Base-by-base conservation (phyloP, 2,888 invertebrate genomes). In the Acronicta alni region DNA sequence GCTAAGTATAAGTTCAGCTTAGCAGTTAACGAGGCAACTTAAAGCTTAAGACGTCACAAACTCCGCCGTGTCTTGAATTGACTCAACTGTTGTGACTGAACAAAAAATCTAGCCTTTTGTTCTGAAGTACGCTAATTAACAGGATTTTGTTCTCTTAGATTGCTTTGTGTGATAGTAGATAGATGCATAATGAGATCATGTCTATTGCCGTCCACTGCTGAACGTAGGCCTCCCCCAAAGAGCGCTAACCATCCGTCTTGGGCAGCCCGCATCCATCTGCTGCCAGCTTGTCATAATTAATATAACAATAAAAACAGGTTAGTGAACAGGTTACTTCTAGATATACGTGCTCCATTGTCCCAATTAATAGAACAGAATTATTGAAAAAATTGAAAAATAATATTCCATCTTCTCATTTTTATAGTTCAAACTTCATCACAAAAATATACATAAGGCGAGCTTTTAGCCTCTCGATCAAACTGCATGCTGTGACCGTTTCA, bases 401-500 rank as follows among this genome's bases (percentile, higher is more conserved):
- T 3, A 23, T 23, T 23, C 23, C 9, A 26, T 23, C 7, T 23
- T 7, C 7, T 1, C 7, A 23, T 23, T 7, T 23, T 23, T 18
- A 53, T 56, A 39, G 37, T 67, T 55, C 52, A 46, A 41, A 43
- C 26, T 17, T n/a, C 41, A 47, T 35, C 2, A n/a, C 30, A 55
- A 56, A 67, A 70, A 61, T 39, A 14, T 57, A 39, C 41, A 35
- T 46, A 43, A 37, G 15, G 45, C 45, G 39, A 41, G 62, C 69
- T 67, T 67, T 69, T 59, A 67, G 43, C 45, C 52, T 39, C 73
- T 67, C 73, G 69, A 78, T 77, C 72, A 78, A 77, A 69, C 66
- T 67, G 64, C 68, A 61, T 16, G n/a, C 56, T 57, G 46, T 62
- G 70, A 62, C 72, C 62, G 63, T 63, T 80, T 79, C 74, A 81